These are phyloP conservation scores for Chaetogeoica ovagalla DNA, from an alignment of 2,888 invertebrate genomes.

Conservation along the genomic window DNA sequence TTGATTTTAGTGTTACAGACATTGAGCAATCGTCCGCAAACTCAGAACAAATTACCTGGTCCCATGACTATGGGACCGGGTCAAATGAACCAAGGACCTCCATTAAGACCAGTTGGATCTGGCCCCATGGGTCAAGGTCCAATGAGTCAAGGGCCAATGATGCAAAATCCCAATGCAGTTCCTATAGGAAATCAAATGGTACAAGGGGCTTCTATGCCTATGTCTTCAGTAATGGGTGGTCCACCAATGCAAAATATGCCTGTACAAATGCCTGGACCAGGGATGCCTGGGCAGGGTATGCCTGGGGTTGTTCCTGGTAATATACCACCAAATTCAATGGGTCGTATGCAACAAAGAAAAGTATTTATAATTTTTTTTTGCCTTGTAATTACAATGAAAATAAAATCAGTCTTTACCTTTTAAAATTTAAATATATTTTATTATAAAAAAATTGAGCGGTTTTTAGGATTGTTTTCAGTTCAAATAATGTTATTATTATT, in stretches of 20 bases:
- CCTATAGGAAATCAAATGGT: conserved; percentile 60
- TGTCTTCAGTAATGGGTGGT: conserved; percentile 62
- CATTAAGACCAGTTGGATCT: conserved; percentile 55
- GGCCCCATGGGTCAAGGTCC: conserved; percentile 57
- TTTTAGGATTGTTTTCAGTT: no score
- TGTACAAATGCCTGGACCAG: conserved; percentile 57
- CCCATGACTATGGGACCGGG: conserved; percentile 62
- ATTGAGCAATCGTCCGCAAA: conserved; percentile 67
- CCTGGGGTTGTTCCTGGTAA: conserved; percentile 59
- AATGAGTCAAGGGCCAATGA: conserved; percentile 59
- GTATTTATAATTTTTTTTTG: conserved; percentile 2
- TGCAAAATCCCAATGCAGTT: conserved; percentile 58
- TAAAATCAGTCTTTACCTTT: no score
- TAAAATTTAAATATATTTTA: no score
- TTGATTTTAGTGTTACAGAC: conserved; percentile 68
- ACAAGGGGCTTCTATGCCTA: conserved; percentile 60
- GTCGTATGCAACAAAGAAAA: conserved; percentile 56
- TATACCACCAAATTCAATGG: conserved; percentile 57
- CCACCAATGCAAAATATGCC: conserved; percentile 55
- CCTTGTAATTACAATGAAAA: no score
- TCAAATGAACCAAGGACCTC: conserved; percentile 60
- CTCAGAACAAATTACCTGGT: conserved; percentile 66
- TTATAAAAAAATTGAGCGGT: no score
- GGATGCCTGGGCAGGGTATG: conserved; percentile 56
- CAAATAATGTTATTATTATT: no score